phyloP scores from a whole-genome alignment of 1,140 invertebrate species.

The Pararge aegeria region DNA sequence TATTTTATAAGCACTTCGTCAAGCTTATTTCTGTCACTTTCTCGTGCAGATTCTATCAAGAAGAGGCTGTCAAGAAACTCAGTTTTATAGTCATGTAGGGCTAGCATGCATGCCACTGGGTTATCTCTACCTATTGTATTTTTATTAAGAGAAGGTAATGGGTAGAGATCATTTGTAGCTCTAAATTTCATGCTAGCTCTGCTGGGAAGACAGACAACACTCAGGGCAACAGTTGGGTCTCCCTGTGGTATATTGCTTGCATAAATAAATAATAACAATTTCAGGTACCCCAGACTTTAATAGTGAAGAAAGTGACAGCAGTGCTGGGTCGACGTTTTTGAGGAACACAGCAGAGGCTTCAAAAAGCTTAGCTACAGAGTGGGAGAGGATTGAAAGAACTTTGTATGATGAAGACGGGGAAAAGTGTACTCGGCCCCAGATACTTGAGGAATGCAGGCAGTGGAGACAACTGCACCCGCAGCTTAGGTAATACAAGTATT shows the following conservation, averaged over 20 bases:
- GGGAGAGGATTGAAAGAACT: constrained; percentile 74
- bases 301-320: constrained; percentile 77
- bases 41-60: no score
- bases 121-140: no score
- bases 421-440: constrained; percentile 58
- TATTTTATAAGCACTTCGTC: no score
- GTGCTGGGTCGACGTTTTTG: constrained; percentile 68
- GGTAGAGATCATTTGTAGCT: no score
- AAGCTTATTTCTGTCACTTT: no score
- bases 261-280: constrained; percentile 2
- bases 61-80: no score
- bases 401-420: constrained; percentile 74
- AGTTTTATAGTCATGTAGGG: no score
- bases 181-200: no score
- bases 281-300: constrained; percentile 70
- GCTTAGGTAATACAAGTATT: constrained; percentile 53
- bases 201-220: no score
- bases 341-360: constrained; percentile 69
- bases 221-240: neutral
- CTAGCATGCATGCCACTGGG: no score
- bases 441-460: constrained; percentile 74
- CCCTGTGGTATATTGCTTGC: neutral
- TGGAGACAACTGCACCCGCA: constrained; percentile 74
- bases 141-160: no score
- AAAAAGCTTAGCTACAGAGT: constrained; percentile 59